Evolutionary conservation across 2,113 vertebrate genomes (phyloP).

Genomic region (Muntiacus muntjak): DNA sequence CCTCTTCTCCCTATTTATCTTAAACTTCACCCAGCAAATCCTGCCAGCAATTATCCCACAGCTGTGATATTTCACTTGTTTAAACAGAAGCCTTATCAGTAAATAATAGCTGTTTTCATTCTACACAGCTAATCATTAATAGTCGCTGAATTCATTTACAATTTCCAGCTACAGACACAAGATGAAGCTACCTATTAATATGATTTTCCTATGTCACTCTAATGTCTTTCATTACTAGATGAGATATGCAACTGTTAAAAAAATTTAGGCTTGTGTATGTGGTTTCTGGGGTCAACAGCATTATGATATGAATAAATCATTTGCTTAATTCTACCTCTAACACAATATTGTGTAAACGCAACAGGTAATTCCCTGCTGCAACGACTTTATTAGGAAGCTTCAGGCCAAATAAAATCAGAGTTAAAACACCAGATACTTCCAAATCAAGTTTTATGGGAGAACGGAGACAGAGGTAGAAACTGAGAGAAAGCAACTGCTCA

Average conservation of each 20-base stretch:
- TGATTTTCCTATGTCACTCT: neutral
- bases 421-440: constrained; percentile 11
- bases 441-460: constrained; percentile 10
- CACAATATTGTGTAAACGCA: neutral
- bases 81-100: constrained; percentile 45
- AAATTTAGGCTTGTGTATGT: neutral
- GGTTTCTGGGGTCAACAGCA: neutral
- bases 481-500: neutral
- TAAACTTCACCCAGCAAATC: constrained; percentile 39
- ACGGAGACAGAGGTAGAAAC: neutral
- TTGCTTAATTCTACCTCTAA: constrained; percentile 15
- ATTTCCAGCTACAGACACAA: constrained; percentile 24
- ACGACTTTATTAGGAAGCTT: constrained; percentile 24
- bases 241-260: neutral
- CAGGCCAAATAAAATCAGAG: constrained; percentile 31
- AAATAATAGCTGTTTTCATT: constrained; percentile 37
- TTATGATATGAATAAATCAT: neutral
- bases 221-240: neutral
- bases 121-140: neutral
- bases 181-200: constrained; percentile 15
- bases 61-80: constrained; percentile 39
- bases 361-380: neutral
- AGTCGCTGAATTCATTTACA: constrained; percentile 3
- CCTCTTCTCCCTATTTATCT: constrained; percentile 13
- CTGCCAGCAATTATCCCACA: constrained; percentile 17